Base-by-base conservation (phyloP, 2,113 vertebrate genomes). In the Gambusia holbrooki region DNA sequence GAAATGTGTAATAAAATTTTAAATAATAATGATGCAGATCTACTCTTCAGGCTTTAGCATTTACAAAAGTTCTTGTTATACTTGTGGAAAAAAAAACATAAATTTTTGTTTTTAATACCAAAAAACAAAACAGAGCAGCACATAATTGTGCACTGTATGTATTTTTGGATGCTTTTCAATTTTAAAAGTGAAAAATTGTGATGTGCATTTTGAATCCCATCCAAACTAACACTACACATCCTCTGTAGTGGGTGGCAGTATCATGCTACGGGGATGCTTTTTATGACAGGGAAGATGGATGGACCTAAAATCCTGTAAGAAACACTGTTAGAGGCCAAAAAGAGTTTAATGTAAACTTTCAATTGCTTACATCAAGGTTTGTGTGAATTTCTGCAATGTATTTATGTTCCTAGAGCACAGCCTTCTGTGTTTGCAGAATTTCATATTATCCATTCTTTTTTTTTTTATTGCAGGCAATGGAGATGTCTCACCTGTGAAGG, bases 401-500 rank as follows among this genome's bases (percentile, higher is more conserved):
- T 58, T 58, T 25, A 5, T n/a, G 8, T n/a, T 58, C 25, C 22
- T 1, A 58, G 51, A 58, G 51, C 10, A 17, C 22, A n/a, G 0
- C 22, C 51, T 48, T 5, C 45, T 48, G 14, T 48, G 15, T 19
- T 48, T 19, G 5, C 14, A 58, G 10, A 10, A n/a, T 58, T 25
- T 58, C 33, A 48, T 0, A 29, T 19, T 29, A 45, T 0, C 8
- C 2, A 45, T 0, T 15, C 2, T 29, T 10, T 17, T 11, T 33
- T 0, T n/a, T 5, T 45, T 66, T 19, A 13, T 25, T 61, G 8
- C 30, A 68, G 22, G n/a, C 5, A 17, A 32, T 54, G 29, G 25
- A 2, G 19, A 37, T 0, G 10, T 69, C 86, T 83, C 61, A 99
- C 97, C 97, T 94, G 96, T 73, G 87, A 98, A 97, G 0, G 95